Evolutionary conservation across 2,888 invertebrate genomes (phyloP), one percentile per base, ranked within the genome.

Genomic region (Scaeva pyrastri): DNA sequence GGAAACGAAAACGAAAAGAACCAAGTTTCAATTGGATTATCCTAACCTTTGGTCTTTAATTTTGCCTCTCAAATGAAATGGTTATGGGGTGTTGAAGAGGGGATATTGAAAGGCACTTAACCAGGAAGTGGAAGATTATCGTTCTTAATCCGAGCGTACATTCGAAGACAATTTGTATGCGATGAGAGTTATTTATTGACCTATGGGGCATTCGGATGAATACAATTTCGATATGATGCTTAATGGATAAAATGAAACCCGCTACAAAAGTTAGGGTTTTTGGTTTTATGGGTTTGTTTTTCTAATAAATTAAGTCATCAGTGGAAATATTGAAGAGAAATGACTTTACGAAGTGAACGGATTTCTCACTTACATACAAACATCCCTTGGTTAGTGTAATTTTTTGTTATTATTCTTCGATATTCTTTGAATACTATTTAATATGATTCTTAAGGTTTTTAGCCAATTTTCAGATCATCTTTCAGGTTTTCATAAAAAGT

Each of bases 41-140:
- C 68, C 68, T 68, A 68, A 68, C 68, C 68, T 68, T 39, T 52
- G 52, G 68, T 52, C 52, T 68, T 68, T 52, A 68, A 39, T 68
- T 68, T 52, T 23, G 21, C 36, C 52, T 21, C 39, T 39, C 21
- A 19, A 68, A 52, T 68, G 68, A 52, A 68, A 52, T 39, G 50
- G 36, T 68, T 68, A 68, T 68, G 68, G 68, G 6, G 68, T 68
- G 68, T 68, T n/a, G 39, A 68, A 68, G 52, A 52, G 39, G 52
- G 52, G 36, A 52, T 68, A 68, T 52, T 68, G 68, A 68, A 68
- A 52, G 52, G 52, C 52, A 68, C 50, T 68, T 68, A 36, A 19
- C n/a, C 14, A 52, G 21, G 21, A 52, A 68, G 52, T 21, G 11
- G 50, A 36, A 52, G 68, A 68, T 68, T 52, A 68, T 68, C 50